A percentile compares a stretch with the other conserved stretches of the same genome.
phyloP scores from a whole-genome alignment of 2,113 vertebrate genomes.

The Xyrauchen texanus region DNA sequence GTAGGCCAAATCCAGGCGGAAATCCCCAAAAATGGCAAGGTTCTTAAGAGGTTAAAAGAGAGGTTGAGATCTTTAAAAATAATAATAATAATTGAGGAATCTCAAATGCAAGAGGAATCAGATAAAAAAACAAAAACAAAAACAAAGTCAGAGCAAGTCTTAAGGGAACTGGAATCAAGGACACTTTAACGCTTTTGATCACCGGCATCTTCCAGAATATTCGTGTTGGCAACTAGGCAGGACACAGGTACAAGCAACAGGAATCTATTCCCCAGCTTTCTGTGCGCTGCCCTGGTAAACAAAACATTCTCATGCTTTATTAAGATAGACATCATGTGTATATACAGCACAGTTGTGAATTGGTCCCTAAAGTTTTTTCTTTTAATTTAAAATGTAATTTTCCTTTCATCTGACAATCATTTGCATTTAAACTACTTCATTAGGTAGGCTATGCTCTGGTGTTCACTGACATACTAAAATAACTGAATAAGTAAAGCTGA shows the following conservation, averaged over 20 bases:
- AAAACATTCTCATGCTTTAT: neutral
- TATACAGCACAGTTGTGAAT: conserved; percentile 13
- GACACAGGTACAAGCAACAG: conserved; percentile 23
- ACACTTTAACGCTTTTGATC: conserved; percentile 47
- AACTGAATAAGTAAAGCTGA: conserved; percentile 47
- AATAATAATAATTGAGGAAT: conserved; percentile 37
- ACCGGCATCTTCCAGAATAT: neutral
- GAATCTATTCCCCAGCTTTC: neutral
- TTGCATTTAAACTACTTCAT: conserved; percentile 61
- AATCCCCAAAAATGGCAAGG: too few relatives aligned
- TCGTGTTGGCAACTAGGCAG: conserved; percentile 11
- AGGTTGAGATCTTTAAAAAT: neutral
- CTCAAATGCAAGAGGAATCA: conserved; percentile 32
- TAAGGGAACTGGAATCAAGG: conserved; percentile 47
- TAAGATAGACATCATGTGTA: neutral
- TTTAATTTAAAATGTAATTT: conserved; percentile 35
- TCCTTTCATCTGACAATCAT: conserved; percentile 47
- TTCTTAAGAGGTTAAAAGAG: conserved; percentile 22
- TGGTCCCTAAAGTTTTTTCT: conserved; percentile 52
- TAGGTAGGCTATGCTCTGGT: conserved; percentile 51
- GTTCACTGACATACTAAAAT: conserved; percentile 52
- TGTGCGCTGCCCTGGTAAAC: neutral
- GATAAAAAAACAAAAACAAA: too few relatives aligned
- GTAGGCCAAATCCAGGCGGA: too few relatives aligned
- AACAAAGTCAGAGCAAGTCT: conserved; percentile 35